Base-by-base conservation (phyloP, 2,888 invertebrate species). In the Epinotia bilunana region DNA sequence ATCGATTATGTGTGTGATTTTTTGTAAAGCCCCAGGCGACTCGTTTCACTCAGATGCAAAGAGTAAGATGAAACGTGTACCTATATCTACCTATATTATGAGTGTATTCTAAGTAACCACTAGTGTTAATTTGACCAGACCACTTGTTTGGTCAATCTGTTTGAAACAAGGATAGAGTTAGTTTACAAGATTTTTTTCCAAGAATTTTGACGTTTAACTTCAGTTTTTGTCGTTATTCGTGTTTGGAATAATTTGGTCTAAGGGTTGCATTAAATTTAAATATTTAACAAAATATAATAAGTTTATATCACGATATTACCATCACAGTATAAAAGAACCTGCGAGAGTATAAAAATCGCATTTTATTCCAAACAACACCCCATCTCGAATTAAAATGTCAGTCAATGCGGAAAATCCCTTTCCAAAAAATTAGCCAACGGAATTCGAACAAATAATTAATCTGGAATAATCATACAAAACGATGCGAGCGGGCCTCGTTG, bases 381-480 rank as follows among this genome's bases (percentile, higher is more conserved):
- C 87, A 86, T 85, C 85, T 88, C 84, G 86, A 91, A 94, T 94
- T 93, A 93, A 93, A 93, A 92, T 90, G 92, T 92, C 93, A 91
- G 86, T 91, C 93, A 92, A 91, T 91, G 90, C 89, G 91, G 92
- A 91, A 92, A 93, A 92, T 91, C 89, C 87, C 90, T 86, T 93
- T 94, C 92, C 93, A 88, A 93, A 91, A 93, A 93, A 94, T 94
- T 93, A 91, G 90, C 92, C 91, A 90, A 87, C 90, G 84, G 89
- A 94, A 92, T 92, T 92, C 93, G 90, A 89, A 91, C 94, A 93
- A 94, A 94, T 93, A 94, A 94, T 93, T 93, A 94, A 93, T 94
- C 93, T 91, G 91, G 93, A 93, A 93, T 94, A 93, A 94, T 94
- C 93, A 94, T 93, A 93, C 93, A 91, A 93, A 93, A 94, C 93